Evolutionary conservation across 2,888 invertebrate genomes (phyloP).

Genomic region (Cantharis nigra): DNA sequence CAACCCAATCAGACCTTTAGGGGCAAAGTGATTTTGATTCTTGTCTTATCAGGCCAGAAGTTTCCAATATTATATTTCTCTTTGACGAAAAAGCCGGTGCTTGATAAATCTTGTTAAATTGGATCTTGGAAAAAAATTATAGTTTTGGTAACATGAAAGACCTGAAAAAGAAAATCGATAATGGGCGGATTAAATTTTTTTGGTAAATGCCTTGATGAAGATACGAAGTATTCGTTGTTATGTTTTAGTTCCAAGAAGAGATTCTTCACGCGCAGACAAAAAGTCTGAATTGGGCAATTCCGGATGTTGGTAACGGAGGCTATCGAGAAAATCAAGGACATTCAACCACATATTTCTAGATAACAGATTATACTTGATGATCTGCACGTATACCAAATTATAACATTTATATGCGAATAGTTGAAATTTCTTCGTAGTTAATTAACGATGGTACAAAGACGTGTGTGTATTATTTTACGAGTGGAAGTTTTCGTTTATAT

Average conservation of each 20-base stretch:
- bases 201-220: not conserved
- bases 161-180: not conserved
- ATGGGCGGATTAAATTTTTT: not conserved
- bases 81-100: too few species aligned
- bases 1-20: too few species aligned
- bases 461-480: not conserved
- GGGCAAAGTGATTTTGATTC: too few species aligned
- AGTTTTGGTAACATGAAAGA: not conserved
- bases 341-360: slow-evolving; percentile 3
- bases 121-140: too few species aligned
- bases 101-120: too few species aligned
- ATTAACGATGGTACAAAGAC: not conserved
- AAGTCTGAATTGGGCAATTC: slow-evolving; percentile 3
- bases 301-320: not conserved
- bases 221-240: not conserved
- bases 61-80: too few species aligned
- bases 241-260: not conserved
- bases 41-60: too few species aligned
- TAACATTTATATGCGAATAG: not conserved
- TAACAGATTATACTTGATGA: slow-evolving; percentile 3
- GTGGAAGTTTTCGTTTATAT: not conserved
- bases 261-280: slow-evolving; percentile 1
- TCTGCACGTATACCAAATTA: not conserved
- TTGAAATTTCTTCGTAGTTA: not conserved
- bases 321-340: slow-evolving; percentile 2